Conservation (phyloP, 2,797 vertebrate species). For the Microchirus variegatus region DNA sequence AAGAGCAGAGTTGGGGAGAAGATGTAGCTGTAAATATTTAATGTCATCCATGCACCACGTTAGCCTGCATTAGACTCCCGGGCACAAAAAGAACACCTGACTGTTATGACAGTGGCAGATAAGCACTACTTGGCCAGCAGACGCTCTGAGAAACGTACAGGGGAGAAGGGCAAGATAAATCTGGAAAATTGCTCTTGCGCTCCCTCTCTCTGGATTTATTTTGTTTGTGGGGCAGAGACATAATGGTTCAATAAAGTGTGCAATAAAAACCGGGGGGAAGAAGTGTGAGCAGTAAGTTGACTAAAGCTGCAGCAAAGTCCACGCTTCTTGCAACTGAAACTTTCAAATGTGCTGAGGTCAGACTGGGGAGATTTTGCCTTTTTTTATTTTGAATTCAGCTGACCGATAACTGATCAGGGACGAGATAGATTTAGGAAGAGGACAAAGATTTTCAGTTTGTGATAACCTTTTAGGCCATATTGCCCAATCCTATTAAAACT, state of each 20-base stretch:
- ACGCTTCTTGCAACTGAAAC: conserved; percentile 3
- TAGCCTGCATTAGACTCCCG: conserved; percentile 57
- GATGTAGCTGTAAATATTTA: conserved; percentile 80
- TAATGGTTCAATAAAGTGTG: conserved; percentile 59
- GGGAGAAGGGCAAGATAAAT: conserved; percentile 44
- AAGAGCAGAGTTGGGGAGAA: conserved; percentile 40
- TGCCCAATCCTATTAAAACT: too few relatives aligned
- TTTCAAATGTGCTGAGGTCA: conserved; percentile 7
- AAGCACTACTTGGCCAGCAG: conserved; percentile 34
- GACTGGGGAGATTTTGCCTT: background rate
- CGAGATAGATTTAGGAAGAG: background rate
- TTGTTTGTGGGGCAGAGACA: conserved; percentile 52
- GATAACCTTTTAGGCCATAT: too few relatives aligned
- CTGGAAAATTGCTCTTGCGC: conserved; percentile 49
- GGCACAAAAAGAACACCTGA: conserved; percentile 61
- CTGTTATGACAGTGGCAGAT: conserved; percentile 35
- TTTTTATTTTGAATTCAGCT: background rate
- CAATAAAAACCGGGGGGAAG: conserved; percentile 52
- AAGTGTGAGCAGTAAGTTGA: conserved; percentile 37
- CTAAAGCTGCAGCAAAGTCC: conserved; percentile 32
- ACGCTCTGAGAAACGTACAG: conserved; percentile 37
- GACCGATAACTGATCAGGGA: conserved; percentile 9
- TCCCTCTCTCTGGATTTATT: conserved; percentile 52
- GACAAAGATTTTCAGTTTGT: background rate
- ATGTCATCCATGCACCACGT: conserved; percentile 60